Evolutionary conservation across 2,113 vertebrate genomes (phyloP), one percentile per base, ranked within the genome.

Genomic region (Cranoglanis bouderius): DNA sequence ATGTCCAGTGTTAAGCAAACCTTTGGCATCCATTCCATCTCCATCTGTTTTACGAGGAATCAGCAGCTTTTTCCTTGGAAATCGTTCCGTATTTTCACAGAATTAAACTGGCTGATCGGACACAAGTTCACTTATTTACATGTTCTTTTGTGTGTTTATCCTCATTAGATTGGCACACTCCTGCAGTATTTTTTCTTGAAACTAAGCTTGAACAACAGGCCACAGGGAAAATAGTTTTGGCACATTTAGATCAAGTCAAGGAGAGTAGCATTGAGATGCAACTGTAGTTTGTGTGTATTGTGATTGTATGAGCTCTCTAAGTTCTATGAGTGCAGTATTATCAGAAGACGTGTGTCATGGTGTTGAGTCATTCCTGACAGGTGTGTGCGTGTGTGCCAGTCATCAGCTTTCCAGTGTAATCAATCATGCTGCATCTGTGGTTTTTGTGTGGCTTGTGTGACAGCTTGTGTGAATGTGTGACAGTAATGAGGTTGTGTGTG

Each of bases 1-100:
- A 29, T 85, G 90, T 88, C 87, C 91, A 85, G 78, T 88, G 84
- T 90, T 88, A 43, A 89, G 90, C 86, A 91, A 92, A 92, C 92
- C 67, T 78, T 81, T 92, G 91, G 88, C 92, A 91, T 43, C 35
- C 1, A 14, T n/a, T n/a, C 86, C 89, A 90, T 87, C 87, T 40
- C 88, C 85, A n/a, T n/a, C 70, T 91, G 89, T 92, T 35, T 92
- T 91, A 89, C 85, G 24, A 89, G 29, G 80, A 89, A 61, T 65
- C 74, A 2, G 29, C 35, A 81, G 87, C 77, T 43, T 65, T 75
- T 59, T 87, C 89, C 89, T 84, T 59, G 83, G 90, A 92, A 89
- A 81, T 51, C 77, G 4, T 40, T 43, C 38, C 21, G 75, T 84
- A 80, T n/a, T 19, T 85, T 87, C 87, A 89, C 63, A 85, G 49